Percentiles rank a stretch among this genome's conserved stretches.
Evolutionary conservation across 2,888 invertebrate genomes (phyloP).

Genomic region (Drosophila seclusa): DNA sequence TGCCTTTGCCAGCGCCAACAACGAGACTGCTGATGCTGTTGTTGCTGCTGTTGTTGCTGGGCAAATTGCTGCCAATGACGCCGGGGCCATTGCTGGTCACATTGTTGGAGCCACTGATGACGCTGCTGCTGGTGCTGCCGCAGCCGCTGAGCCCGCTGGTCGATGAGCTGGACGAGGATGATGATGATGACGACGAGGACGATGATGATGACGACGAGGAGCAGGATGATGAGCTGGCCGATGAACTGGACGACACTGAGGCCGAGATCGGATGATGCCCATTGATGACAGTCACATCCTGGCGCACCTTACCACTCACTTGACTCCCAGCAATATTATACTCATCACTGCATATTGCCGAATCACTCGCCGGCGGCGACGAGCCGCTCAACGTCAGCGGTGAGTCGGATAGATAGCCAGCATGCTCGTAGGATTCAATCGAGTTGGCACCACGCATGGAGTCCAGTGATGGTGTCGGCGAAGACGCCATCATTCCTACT

Average conservation of each 20-base stretch:
- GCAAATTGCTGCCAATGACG: conserved; percentile 85
- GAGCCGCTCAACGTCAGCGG: conserved; percentile 94
- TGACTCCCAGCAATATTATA: conserved; percentile 83
- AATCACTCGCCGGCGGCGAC: conserved; percentile 94
- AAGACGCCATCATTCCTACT: conserved; percentile 92
- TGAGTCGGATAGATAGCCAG: conserved; percentile 91
- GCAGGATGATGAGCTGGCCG: conserved; percentile 81
- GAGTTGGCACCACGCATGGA: conserved; percentile 94
- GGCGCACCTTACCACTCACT: conserved; percentile 67
- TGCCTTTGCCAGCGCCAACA: conserved; percentile 68
- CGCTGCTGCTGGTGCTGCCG: conserved; percentile 86
- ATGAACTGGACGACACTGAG: conserved; percentile 82
- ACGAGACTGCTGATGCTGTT: conserved; percentile 63
- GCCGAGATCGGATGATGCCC: conserved; percentile 83
- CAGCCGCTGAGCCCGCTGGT: conserved; percentile 87
- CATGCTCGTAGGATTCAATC: conserved; percentile 94
- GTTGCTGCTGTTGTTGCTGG: conserved; percentile 36
- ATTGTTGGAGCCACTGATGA: conserved; percentile 47
- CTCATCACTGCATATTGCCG: conserved; percentile 90
- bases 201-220: conserved; percentile 79
- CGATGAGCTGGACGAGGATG: conserved; percentile 75
- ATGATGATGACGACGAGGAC: conserved; percentile 79
- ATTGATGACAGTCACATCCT: conserved; percentile 78
- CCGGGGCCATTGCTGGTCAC: conserved; percentile 85
- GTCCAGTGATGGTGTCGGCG: conserved; percentile 95